These are phyloP conservation scores for Lophotriccus pileatus DNA, from an alignment of 2,797 vertebrate species.

Conservation along the genomic window DNA sequence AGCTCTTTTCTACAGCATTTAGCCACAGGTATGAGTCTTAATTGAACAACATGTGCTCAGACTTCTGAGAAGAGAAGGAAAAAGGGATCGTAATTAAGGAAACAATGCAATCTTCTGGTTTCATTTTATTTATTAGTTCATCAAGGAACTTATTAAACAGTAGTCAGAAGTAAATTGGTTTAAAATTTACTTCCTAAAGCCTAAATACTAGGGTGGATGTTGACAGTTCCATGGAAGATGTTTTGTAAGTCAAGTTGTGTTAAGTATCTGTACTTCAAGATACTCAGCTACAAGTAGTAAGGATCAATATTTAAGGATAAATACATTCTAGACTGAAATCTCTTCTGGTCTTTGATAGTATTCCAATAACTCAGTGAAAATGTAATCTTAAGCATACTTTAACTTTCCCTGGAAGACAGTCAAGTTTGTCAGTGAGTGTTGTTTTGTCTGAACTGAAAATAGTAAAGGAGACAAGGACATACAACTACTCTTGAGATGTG, in stretches of 20 bases:
- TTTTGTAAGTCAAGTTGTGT: background rate
- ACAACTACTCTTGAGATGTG: background rate
- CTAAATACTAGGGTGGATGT: background rate
- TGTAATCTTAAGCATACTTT: background rate
- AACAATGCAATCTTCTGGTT: background rate
- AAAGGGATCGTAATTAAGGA: background rate
- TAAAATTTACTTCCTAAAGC: background rate
- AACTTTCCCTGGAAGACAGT: background rate
- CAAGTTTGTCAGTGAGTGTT: background rate
- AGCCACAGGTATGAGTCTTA: background rate
- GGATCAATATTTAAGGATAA: background rate
- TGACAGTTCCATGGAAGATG: background rate
- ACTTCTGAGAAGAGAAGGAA: background rate
- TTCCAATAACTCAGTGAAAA: background rate
- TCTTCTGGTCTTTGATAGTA: background rate
- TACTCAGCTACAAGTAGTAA: background rate
- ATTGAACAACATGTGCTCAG: background rate
- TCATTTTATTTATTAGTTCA: background rate
- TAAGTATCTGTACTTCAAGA: background rate
- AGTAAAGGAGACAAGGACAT: background rate
- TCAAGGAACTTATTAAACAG: background rate
- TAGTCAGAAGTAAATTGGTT: background rate
- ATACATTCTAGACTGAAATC: background rate
- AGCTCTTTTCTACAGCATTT: background rate
- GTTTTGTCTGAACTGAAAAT: background rate